Base-by-base conservation (phyloP, 1,140 invertebrate species). In the Drosophila kohkoa region DNA sequence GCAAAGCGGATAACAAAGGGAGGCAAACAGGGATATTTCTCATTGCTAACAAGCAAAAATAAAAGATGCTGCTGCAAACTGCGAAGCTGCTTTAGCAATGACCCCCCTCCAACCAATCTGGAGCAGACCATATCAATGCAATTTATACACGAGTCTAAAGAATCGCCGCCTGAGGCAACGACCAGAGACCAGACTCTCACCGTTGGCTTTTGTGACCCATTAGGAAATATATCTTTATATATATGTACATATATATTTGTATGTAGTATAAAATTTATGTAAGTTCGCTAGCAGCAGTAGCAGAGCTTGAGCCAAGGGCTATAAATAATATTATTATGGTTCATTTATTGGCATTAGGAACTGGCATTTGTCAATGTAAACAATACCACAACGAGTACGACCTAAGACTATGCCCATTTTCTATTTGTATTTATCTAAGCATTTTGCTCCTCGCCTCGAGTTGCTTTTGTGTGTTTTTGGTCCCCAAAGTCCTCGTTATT, bases 321-420 rank as follows among this genome's bases (percentile, higher is more conserved):
- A 88, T 88, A 89, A 88, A 90, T 88, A 90, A 88, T 88, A 85
- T 85, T 85, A 90, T 89, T 88, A 83, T 88, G 85, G 72, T 75
- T 74, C 70, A 67, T 59, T 63, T 77, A 68, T 81, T 83, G 83
- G 75, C 65, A 74, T 73, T 67, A 88, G 82, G 75, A 85, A 85
- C 77, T 85, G 72, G 74, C 85, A 82, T 88, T 87, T 89, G 83
- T 89, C 85, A 87, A 77, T 71, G 77, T 81, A 89, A 88, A 89
- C 80, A 83, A 71, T 72, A 63, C 66, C 55, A 16, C 4, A 25
- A 25, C 20, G 16, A 20, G 32, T 49, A 41, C 38, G 41, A 43
- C 6, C 35, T 38, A 10, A n/a, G 35, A 38, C 35, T 38, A 41
- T 75, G 32, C 38, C 69, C 62, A 46, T 46, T 38, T 38, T 43